These are phyloP conservation scores for Zaprionus davidi DNA, from an alignment of 1,140 invertebrate genomes.

Conservation along the genomic window DNA sequence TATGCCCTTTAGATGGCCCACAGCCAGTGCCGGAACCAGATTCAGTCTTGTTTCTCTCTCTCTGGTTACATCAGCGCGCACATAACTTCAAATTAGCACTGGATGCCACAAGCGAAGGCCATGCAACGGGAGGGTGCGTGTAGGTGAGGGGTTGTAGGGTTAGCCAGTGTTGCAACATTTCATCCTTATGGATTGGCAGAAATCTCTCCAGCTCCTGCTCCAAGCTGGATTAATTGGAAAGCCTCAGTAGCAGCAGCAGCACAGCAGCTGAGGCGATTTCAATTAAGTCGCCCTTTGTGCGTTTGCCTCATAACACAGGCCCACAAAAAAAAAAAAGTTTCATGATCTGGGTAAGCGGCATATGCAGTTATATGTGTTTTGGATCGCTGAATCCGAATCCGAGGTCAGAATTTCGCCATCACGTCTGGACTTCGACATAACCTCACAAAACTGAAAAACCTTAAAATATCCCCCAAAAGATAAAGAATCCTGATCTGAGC, in stretches of 20 bases:
- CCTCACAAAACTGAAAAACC: too few species aligned
- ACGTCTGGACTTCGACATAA: too few species aligned
- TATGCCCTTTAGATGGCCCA: conserved; percentile 37
- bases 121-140: neutral
- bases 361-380: too few species aligned
- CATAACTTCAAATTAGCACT: conserved; percentile 74
- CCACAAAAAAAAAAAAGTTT: too few species aligned
- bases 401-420: too few species aligned
- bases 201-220: neutral
- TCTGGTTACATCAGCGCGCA: conserved; percentile 69
- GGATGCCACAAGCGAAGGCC: conserved; percentile 38
- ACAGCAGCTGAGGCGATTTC: conserved; percentile 4
- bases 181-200: conserved; percentile 29
- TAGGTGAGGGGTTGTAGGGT: neutral
- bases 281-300: conserved; percentile 17
- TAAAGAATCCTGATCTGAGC: too few species aligned
- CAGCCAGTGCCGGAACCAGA: conserved; percentile 35
- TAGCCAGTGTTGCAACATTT: conserved; percentile 26
- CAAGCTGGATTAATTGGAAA: conserved; percentile 31
- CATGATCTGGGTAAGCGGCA: too few species aligned
- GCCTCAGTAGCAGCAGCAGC: neutral
- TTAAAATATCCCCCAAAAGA: too few species aligned
- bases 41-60: conserved; percentile 32
- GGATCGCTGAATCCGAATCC: too few species aligned
- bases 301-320: conserved; percentile 11